Conservation (phyloP, 2,113 vertebrate genomes). For the Entelurus aequoreus region DNA sequence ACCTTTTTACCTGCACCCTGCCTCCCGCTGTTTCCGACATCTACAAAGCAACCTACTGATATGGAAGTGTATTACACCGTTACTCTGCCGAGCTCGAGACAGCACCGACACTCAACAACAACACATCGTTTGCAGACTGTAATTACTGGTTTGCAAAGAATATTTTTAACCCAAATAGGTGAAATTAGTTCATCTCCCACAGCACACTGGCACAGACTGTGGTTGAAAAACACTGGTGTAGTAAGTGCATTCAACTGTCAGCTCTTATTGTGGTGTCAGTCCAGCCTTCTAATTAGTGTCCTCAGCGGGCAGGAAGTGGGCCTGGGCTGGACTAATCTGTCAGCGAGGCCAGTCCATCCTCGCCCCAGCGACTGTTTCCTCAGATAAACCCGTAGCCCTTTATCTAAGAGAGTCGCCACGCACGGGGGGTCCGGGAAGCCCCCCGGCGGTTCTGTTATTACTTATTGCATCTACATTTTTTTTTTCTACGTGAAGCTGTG, state of each 20-base stretch:
- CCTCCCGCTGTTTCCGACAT: too few relatives aligned
- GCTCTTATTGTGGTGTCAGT: slow-evolving; percentile 90
- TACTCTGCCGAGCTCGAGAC: too few relatives aligned
- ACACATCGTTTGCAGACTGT: too few relatives aligned
- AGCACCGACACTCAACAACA: too few relatives aligned
- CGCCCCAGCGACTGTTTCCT: slow-evolving; percentile 94
- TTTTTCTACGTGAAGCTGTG: slow-evolving; percentile 14
- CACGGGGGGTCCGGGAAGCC: slow-evolving; percentile 70
- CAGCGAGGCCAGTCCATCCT: slow-evolving; percentile 91
- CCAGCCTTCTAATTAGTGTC: slow-evolving; percentile 96
- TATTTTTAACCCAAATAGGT: too few relatives aligned
- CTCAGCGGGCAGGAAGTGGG: slow-evolving; percentile 96
- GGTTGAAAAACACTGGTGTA: background rate
- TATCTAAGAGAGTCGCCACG: slow-evolving; percentile 57
- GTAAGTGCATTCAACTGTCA: slow-evolving; percentile 87
- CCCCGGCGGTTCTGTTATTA: slow-evolving; percentile 52
- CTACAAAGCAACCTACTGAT: too few relatives aligned
- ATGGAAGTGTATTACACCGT: too few relatives aligned
- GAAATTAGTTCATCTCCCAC: too few relatives aligned
- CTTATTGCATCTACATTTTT: slow-evolving; percentile 38
- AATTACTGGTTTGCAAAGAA: too few relatives aligned
- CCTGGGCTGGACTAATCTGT: slow-evolving; percentile 96
- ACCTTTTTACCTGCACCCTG: too few relatives aligned
- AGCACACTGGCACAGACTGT: too few relatives aligned
- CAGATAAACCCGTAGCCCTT: slow-evolving; percentile 86